Evolutionary conservation across 2,113 vertebrate species (phyloP).

Genomic region (Pelmatolapia mariae): DNA sequence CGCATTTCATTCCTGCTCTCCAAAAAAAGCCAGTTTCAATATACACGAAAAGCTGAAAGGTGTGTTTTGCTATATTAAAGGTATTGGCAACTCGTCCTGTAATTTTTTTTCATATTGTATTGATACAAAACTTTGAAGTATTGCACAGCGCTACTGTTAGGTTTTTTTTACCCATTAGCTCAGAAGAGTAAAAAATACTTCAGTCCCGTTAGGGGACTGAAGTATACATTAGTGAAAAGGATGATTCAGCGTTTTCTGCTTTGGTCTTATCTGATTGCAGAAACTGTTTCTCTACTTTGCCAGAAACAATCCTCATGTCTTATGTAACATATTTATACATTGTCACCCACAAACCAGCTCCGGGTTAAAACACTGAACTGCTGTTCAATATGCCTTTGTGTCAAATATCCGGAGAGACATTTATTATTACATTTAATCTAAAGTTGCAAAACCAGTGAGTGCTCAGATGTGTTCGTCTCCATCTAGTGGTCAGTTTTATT

Average conservation of each 20-base stretch:
- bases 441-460: not conserved
- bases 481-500: not conserved
- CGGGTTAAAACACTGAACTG: not conserved
- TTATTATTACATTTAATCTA: not conserved
- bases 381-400: too few species aligned
- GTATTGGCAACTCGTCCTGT: not conserved
- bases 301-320: not conserved
- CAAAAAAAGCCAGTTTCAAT: not conserved
- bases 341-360: not conserved
- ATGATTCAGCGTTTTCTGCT: accelerated
- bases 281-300: not conserved
- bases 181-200: not conserved
- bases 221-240: not conserved
- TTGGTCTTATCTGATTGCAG: not conserved
- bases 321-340: not conserved
- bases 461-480: not conserved
- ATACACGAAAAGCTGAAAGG: not conserved
- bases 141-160: not conserved
- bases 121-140: not conserved
- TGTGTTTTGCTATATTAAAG: not conserved
- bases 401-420: too few species aligned
- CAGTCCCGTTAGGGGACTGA: not conserved
- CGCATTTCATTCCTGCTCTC: accelerated
- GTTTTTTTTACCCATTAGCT: not conserved
- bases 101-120: not conserved